Evolutionary conservation across 2,113 vertebrate genomes (phyloP).

Genomic region (Piprites chloris): DNA sequence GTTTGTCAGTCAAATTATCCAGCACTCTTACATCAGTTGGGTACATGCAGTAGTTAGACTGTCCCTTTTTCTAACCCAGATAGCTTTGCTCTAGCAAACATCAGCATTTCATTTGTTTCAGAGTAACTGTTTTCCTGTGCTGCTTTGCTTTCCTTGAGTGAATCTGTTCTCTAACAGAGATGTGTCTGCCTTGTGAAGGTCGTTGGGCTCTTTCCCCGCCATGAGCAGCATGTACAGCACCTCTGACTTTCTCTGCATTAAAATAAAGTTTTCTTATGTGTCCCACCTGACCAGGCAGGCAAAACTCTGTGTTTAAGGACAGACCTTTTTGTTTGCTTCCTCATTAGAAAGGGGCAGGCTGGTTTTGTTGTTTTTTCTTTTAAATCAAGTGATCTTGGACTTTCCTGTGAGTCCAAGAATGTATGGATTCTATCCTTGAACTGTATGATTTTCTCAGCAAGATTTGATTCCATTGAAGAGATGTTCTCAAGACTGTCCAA

Average conservation of each 20-base stretch:
- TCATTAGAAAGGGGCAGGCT: neutral
- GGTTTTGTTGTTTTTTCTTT: neutral
- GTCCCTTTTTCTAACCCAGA: neutral
- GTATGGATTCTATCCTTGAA: neutral
- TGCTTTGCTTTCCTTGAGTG: neutral
- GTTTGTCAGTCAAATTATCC: neutral
- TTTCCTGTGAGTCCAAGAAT: neutral
- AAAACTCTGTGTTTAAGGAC: neutral
- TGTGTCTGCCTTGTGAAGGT: neutral
- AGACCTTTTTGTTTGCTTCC: neutral
- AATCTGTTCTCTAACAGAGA: neutral
- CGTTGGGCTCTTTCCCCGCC: rapidly evolving
- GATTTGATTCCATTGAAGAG: neutral
- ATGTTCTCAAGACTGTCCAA: neutral
- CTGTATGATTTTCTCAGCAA: neutral
- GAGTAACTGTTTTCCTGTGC: neutral
- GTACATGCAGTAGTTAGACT: neutral
- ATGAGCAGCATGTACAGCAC: rapidly evolving
- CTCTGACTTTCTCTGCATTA: neutral
- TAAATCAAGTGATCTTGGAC: neutral
- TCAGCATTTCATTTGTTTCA: neutral
- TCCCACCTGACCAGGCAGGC: neutral
- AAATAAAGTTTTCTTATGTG: neutral
- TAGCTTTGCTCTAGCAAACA: neutral
- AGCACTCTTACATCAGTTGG: neutral